A percentile compares a stretch with the other conserved stretches of the same genome.
These are phyloP conservation scores for Procambarus clarkii DNA, from an alignment of 1,140 invertebrate genomes.

Conservation along the genomic window DNA sequence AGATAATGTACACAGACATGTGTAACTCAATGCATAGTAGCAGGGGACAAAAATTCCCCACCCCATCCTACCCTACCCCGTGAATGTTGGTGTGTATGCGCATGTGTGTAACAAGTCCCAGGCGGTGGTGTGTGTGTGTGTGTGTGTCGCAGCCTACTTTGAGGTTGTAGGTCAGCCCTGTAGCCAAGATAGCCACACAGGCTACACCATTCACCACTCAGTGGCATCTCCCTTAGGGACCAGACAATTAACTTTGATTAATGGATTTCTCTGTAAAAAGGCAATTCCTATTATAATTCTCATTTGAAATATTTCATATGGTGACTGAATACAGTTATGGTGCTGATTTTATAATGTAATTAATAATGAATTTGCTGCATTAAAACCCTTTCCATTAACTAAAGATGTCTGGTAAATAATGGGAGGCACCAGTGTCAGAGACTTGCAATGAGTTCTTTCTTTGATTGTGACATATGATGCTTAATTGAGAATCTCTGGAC, in stretches of 20 bases:
- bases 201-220: neutral
- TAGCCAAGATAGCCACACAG: constrained; percentile 25
- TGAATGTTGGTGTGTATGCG: constrained; percentile 57
- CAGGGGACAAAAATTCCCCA: constrained; percentile 31
- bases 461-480: constrained; percentile 27
- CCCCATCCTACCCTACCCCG: constrained; percentile 33
- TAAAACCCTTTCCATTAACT: constrained; percentile 27
- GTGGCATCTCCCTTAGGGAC: neutral
- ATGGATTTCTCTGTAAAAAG: neutral
- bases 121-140: constrained; percentile 29
- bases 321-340: constrained; percentile 1
- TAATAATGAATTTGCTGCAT: neutral
- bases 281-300: neutral
- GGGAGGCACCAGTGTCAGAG: constrained; percentile 1
- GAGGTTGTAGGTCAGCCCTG: constrained; percentile 36
- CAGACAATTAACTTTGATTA: neutral
- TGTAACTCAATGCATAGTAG: constrained; percentile 51
- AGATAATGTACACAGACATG: constrained; percentile 37
- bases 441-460: constrained; percentile 21
- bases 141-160: constrained; percentile 44
- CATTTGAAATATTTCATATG: neutral
- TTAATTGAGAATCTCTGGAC: constrained; percentile 34
- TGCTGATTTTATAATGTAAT: constrained; percentile 1
- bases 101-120: constrained; percentile 41
- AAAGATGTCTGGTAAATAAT: neutral